These are phyloP conservation scores for Drosophila longiperda DNA, from an alignment of 2,888 invertebrate species.

Conservation along the genomic window DNA sequence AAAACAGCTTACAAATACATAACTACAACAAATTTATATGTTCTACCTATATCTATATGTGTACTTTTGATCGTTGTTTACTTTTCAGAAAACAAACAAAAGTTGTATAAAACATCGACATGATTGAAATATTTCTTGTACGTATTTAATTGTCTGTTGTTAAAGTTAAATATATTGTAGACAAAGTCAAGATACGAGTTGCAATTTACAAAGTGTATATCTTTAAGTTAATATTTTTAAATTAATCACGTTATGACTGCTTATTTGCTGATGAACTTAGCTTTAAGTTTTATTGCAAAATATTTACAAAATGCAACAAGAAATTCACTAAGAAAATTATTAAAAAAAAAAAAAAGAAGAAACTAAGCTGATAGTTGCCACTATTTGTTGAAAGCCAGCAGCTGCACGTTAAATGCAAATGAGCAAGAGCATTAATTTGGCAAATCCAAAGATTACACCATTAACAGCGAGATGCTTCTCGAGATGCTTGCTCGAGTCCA, in stretches of 20 bases:
- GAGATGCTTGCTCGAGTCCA: constrained; percentile 68
- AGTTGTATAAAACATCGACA: background rate
- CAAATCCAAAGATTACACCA: constrained; percentile 66
- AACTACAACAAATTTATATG: constrained; percentile 3
- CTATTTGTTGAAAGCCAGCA: background rate
- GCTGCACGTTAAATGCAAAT: constrained; percentile 18
- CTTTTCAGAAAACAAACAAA: background rate
- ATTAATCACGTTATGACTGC: background rate
- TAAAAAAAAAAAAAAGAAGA: background rate
- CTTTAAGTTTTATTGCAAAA: background rate
- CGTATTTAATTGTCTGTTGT: background rate
- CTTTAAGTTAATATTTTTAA: background rate
- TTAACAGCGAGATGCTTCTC: constrained; percentile 75
- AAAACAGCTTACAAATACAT: constrained; percentile 10
- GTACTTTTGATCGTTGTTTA: background rate
- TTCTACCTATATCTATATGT: background rate
- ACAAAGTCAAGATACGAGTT: background rate
- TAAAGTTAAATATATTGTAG: background rate
- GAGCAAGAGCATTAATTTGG: constrained; percentile 21
- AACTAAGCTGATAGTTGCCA: background rate
- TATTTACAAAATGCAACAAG: background rate
- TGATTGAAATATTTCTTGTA: background rate
- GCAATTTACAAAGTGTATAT: background rate
- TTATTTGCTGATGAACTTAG: background rate
- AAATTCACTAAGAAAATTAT: background rate